Base-by-base conservation (phyloP, 1,140 invertebrate species). In the Ceratitis capitata region DNA sequence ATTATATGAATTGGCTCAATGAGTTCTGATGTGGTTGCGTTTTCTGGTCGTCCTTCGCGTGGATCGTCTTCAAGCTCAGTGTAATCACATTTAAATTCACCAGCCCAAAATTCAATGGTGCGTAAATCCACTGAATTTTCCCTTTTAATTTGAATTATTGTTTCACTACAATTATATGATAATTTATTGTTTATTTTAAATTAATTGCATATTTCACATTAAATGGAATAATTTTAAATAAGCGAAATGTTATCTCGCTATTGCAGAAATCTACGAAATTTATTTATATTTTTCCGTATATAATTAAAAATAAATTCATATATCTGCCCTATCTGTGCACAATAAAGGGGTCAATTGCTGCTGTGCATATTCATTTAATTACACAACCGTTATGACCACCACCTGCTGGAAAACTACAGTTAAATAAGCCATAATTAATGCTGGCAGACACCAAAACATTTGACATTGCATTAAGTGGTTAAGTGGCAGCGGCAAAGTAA, bases 371-470 rank as follows among this genome's bases (percentile, higher is more conserved):
- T 69, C 39, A 69, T 69, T 69, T 69, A 69, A 69, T 69, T 69
- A 69, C 61, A 69, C 32, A 69, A 39, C 29, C 61, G 14, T 35
- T 39, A 69, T 69, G 29, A 35, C 61, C 61, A 35, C 61, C 61
- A 69, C 61, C 61, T 69, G 61, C 12, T 69, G 61, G 29, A 16
- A 35, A 69, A 69, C 16, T 19, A 35, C 61, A 69, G 39, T 69
- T 35, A 19, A 69, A 69, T 69, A 39, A 69, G 61, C 61, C 39
- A 16, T 69, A 69, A 69, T 69, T 69, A 69, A 69, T 32, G n/a
- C 14, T 29, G 61, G 39, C 61, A 32, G 61, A n/a, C n/a, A n/a
- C 0, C 19, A 7, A 6, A 32, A 69, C 61, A 35, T 69, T 69
- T 69, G 61, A 39, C 32, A 69, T 35, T 35, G 32, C 32, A 29